Percentiles rank a stretch among this genome's conserved stretches.
These are phyloP conservation scores for Paralvinella palmiformis DNA, from an alignment of 1,140 invertebrate species.

Conservation along the genomic window DNA sequence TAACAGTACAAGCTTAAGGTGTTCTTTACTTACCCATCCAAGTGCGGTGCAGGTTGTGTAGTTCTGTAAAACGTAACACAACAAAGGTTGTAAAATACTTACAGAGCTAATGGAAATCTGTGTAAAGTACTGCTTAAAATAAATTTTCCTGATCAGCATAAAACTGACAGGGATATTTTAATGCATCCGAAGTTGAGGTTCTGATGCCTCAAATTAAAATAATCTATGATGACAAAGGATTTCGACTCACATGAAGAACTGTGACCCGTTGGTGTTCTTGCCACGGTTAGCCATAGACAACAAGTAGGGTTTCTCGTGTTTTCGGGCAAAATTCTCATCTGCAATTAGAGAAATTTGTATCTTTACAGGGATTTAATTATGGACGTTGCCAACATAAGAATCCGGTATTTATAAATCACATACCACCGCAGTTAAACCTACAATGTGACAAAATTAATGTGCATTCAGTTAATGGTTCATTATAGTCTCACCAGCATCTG, in stretches of 20 bases:
- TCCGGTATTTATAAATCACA: not conserved
- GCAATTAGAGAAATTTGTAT: conserved; percentile 23
- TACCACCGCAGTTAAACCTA: no score
- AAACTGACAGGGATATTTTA: no score
- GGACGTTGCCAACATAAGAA: not conserved
- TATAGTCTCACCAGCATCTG: no score
- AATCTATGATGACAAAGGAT: no score
- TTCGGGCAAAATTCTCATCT: conserved; percentile 83
- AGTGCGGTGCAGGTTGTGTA: conserved; percentile 62
- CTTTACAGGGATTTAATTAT: not conserved
- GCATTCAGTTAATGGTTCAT: no score
- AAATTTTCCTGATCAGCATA: no score
- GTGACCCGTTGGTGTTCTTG: conserved; percentile 32
- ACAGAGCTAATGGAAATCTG: no score
- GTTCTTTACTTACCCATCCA: conserved; percentile 30
- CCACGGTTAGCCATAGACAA: conserved; percentile 51
- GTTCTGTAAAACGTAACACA: conserved; percentile 86
- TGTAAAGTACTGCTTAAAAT: no score
- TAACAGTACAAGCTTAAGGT: no score
- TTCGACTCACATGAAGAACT: conserved; percentile 31
- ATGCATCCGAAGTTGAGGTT: no score
- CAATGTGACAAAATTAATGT: no score
- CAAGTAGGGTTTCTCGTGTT: conserved; percentile 63
- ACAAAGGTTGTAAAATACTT: no score
- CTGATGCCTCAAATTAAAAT: conserved; percentile 31